Evolutionary conservation across 2,113 vertebrate genomes (phyloP).

Genomic region (Tachysurus fulvidraco): DNA sequence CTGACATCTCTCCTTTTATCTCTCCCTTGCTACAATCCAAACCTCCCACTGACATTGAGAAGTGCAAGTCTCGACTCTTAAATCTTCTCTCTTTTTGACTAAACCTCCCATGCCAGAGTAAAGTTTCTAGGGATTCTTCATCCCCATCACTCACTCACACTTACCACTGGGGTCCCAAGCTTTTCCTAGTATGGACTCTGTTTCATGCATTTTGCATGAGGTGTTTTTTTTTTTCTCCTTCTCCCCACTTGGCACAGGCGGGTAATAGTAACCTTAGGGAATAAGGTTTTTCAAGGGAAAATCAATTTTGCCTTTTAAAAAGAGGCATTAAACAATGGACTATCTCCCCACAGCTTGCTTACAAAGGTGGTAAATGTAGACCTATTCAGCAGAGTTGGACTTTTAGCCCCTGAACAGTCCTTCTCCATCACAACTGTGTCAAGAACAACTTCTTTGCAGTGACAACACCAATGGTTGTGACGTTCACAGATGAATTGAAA

Average conservation of each 20-base stretch:
- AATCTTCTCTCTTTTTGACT: conserved; percentile 23
- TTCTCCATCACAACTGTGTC: conserved; percentile 28
- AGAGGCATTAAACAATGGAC: conserved; percentile 19
- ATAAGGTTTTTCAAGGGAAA: conserved; percentile 26
- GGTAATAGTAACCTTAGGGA: conserved; percentile 38
- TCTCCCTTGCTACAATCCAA: conserved; percentile 33
- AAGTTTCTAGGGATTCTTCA: conserved; percentile 23
- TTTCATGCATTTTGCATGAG: conserved; percentile 35
- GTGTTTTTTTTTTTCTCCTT: not conserved
- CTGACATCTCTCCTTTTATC: conserved; percentile 49
- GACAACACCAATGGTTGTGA: not conserved
- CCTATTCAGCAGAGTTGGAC: conserved; percentile 10
- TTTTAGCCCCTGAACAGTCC: conserved; percentile 8
- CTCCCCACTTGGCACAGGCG: conserved; percentile 12
- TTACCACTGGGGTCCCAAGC: not conserved
- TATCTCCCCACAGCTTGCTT: conserved; percentile 15
- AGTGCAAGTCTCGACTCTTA: conserved; percentile 46
- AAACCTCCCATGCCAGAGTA: conserved; percentile 6
- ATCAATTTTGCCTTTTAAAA: conserved; percentile 19
- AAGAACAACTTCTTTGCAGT: not conserved
- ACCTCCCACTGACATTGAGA: conserved; percentile 28
- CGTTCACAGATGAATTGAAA: not conserved
- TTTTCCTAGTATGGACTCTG: not conserved
- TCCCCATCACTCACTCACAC: conserved; percentile 20
- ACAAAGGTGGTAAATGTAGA: conserved; percentile 15